Evolutionary conservation across 2,888 invertebrate species (phyloP).

Genomic region (Ophion slaviceki): DNA sequence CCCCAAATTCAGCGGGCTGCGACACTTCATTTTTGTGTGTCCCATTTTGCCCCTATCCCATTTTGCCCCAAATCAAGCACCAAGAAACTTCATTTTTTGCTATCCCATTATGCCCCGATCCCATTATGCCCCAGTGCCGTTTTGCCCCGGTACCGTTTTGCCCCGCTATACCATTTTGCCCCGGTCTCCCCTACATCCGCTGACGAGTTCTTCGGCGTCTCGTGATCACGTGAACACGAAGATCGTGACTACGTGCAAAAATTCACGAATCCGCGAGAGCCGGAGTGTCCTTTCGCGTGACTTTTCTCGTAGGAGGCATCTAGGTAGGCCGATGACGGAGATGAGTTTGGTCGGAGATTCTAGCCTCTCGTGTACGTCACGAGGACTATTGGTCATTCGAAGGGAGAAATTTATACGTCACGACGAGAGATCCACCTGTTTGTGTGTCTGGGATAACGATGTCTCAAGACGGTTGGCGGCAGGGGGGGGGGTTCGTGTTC

Average conservation of each 20-base stretch:
- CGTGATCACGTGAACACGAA: constrained; percentile 22
- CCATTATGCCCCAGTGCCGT: too few relatives aligned
- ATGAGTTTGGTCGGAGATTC: background rate
- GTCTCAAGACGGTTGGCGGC: constrained; percentile 38
- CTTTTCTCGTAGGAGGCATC: background rate
- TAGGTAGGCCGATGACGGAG: background rate
- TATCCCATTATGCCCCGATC: too few relatives aligned
- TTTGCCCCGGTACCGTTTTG: too few relatives aligned
- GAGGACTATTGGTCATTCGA: background rate
- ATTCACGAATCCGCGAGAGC: constrained; percentile 13
- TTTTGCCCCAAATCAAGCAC: too few relatives aligned
- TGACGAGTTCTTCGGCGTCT: background rate
- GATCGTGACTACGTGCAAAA: constrained; percentile 28
- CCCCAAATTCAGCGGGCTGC: too few relatives aligned
- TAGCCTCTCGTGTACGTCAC: background rate
- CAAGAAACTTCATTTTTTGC: too few relatives aligned
- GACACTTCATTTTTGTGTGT: too few relatives aligned
- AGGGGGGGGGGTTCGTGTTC: too few relatives aligned
- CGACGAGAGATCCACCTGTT: background rate
- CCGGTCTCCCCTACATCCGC: too few relatives aligned
- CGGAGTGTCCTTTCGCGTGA: background rate
- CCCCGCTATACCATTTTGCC: too few relatives aligned
- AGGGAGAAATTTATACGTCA: background rate
- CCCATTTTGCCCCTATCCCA: too few relatives aligned
- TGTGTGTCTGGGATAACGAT: background rate